These are phyloP conservation scores for Odontocerum albicorne DNA, from an alignment of 2,888 invertebrate genomes.

Conservation along the genomic window DNA sequence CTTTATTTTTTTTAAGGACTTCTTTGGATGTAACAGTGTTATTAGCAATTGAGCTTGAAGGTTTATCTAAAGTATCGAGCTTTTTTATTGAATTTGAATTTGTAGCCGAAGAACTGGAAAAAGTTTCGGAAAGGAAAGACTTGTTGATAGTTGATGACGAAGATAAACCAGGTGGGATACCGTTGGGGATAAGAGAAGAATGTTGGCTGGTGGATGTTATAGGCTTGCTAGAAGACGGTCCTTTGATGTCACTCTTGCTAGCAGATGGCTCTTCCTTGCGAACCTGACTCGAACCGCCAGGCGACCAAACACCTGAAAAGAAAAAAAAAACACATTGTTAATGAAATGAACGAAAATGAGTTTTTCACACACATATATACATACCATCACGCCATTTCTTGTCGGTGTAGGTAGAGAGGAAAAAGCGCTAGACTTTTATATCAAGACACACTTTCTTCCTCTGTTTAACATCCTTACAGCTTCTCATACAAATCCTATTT, in stretches of 20 bases:
- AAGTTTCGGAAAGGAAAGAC: not conserved
- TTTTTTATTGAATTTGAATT: too few relatives aligned
- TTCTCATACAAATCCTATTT: too few relatives aligned
- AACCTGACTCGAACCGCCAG: slow-evolving; percentile 44
- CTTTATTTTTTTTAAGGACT: too few relatives aligned
- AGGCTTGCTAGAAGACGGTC: slow-evolving; percentile 36
- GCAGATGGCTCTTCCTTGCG: slow-evolving; percentile 40
- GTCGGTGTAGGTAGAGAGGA: not conserved
- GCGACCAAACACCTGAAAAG: slow-evolving; percentile 64
- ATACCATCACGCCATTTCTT: not conserved
- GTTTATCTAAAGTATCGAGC: too few relatives aligned
- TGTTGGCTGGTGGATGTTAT: not conserved
- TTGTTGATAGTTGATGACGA: not conserved
- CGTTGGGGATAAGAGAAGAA: slow-evolving; percentile 5
- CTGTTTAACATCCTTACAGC: too few relatives aligned
- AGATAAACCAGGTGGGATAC: not conserved
- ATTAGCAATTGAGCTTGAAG: too few relatives aligned
- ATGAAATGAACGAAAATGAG: too few relatives aligned
- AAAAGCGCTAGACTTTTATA: not conserved
- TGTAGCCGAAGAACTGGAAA: not conserved
- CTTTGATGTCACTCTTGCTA: too few relatives aligned
- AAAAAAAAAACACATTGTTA: too few relatives aligned
- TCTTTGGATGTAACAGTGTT: too few relatives aligned
- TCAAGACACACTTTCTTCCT: not conserved
- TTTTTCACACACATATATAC: not conserved